Evolutionary conservation across 2,113 vertebrate genomes (phyloP).

Genomic region (Cisticola juncidis): DNA sequence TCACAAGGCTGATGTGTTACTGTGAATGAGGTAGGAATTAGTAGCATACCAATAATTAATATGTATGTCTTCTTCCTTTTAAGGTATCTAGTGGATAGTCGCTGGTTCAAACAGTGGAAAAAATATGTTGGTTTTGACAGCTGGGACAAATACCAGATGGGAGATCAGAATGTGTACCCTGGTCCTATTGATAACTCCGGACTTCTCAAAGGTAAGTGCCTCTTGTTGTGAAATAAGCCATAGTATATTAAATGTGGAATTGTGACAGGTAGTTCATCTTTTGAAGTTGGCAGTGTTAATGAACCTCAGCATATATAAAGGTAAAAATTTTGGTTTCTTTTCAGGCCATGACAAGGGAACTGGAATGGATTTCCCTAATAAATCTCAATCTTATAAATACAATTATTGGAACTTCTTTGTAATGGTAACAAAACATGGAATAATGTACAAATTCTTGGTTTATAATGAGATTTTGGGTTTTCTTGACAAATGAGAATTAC

Average conservation of each 20-base stretch:
- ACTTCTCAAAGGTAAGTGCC: slow-evolving; percentile 90
- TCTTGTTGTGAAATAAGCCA: neutral
- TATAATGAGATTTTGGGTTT: neutral
- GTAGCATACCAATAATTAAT: neutral
- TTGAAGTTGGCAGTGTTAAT: neutral
- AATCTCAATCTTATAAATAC: neutral
- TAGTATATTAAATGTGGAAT: neutral
- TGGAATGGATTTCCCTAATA: neutral
- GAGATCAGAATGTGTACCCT: slow-evolving; percentile 96
- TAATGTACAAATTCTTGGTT: neutral
- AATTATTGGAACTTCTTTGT: neutral
- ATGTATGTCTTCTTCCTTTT: slow-evolving; percentile 13
- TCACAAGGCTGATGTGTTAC: neutral
- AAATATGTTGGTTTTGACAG: slow-evolving; percentile 99
- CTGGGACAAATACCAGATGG: slow-evolving; percentile 99
- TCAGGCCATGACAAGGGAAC: neutral
- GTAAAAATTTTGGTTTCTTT: neutral
- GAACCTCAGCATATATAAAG: neutral
- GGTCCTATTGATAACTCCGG: slow-evolving; percentile 97
- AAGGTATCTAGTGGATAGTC: slow-evolving; percentile 98
- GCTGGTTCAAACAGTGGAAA: slow-evolving; percentile 99
- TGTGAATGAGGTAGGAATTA: neutral
- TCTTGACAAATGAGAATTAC: neutral
- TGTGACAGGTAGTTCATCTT: neutral
- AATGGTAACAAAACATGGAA: neutral